These are phyloP conservation scores for Rhinolophus ferrumequinum DNA, from an alignment of 2,113 vertebrate genomes.

Conservation along the genomic window DNA sequence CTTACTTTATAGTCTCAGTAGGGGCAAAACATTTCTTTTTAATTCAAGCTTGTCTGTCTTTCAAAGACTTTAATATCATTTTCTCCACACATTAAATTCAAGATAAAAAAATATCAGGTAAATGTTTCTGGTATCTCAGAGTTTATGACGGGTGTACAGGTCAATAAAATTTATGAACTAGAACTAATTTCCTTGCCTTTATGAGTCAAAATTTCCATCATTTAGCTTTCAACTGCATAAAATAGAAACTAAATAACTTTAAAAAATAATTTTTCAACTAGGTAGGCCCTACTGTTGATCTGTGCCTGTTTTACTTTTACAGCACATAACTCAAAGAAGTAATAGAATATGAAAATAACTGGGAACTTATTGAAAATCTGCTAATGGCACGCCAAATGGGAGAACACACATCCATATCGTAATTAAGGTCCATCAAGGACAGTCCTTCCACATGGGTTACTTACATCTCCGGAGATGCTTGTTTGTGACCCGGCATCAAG, in stretches of 20 bases:
- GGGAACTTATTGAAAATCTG: background rate
- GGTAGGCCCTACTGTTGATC: background rate
- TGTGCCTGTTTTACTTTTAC: conserved; percentile 33
- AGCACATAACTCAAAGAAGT: conserved; percentile 13
- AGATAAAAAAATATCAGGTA: conserved; percentile 72
- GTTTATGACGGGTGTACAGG: conserved; percentile 52
- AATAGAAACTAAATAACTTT: conserved; percentile 70
- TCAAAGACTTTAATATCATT: background rate
- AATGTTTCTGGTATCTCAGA: conserved; percentile 65
- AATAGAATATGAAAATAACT: background rate
- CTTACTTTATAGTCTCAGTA: conserved; percentile 11
- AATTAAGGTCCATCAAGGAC: background rate
- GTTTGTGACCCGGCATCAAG: conserved; percentile 91
- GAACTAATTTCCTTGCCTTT: conserved; percentile 66
- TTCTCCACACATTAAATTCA: conserved; percentile 51
- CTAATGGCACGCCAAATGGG: background rate
- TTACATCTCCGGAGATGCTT: conserved; percentile 90
- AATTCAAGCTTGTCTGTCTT: background rate
- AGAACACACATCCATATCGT: background rate
- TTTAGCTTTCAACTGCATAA: conserved; percentile 68
- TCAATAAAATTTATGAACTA: conserved; percentile 71
- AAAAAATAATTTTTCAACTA: conserved; percentile 54
- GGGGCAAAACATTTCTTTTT: conserved; percentile 29
- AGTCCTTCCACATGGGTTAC: conserved; percentile 48
- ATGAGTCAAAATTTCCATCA: conserved; percentile 69